Base-by-base conservation (phyloP, 2,113 vertebrate species). In the Panurus biarmicus region DNA sequence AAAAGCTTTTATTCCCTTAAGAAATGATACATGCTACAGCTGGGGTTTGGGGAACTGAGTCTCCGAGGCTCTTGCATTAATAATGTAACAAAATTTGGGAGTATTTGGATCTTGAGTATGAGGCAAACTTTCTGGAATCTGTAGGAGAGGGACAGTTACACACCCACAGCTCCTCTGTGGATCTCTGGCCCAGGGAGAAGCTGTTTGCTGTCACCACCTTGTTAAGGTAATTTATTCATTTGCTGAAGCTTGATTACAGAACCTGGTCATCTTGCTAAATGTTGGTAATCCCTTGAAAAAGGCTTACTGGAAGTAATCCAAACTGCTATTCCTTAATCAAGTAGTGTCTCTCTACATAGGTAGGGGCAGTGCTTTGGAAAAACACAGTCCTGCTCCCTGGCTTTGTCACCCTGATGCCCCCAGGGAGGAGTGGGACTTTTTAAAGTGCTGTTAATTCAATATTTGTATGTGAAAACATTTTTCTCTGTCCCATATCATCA, bases 241-340 rank as follows among this genome's bases (percentile, higher is more conserved):
- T 0, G 1, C 53, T 64, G 91, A 79, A 65, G 64, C 87, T 95
- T 91, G 77, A 87, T 85, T 89, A 93, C 44, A 73, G 91, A 70
- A 50, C 56, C 82, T 80, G 81, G 62, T 90, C 89, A 83, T 95
- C 94, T 93, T 79, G 62, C 93, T 93, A 87, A 87, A 95, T 81
- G 92, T 94, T 87, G 77, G 15, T 95, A 93, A 96, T 94, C 93
- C 89, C 62, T 85, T 80, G 80, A 48, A 96, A 95, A 95, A 70
- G 92, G 93, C 69, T 96, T 95, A 94, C 84, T 90, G 89, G 80
- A 31, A 81, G 54, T 96, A 96, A 96, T 95, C 90, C 94, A 85
- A 91, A 82, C 85, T 82, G 87, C 81, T 93, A 19, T 66, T 93
- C 85, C 91, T 62, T 89, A 93, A 96, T 92, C 84, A 76, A 57